Evolutionary conservation across 1,140 invertebrate species (phyloP).

Genomic region (Lucilia sericata): DNA sequence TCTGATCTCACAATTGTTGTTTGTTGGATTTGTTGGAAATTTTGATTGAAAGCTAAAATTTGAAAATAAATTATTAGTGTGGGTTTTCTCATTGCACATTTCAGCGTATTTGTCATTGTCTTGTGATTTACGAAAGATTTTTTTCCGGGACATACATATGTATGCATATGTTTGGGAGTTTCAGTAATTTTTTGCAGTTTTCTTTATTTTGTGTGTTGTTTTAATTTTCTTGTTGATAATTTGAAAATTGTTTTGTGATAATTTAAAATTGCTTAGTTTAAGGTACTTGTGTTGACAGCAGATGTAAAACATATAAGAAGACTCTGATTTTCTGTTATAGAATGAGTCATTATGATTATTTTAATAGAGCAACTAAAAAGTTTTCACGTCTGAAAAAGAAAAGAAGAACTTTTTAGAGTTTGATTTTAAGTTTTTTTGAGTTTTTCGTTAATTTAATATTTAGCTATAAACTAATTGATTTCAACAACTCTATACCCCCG

Average conservation of each 20-base stretch:
- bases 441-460: too few relatives aligned
- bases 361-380: too few relatives aligned
- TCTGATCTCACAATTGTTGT: neutral
- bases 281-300: too few relatives aligned
- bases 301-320: too few relatives aligned
- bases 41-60: conserved; percentile 27
- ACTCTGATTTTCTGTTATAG: too few relatives aligned
- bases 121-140: neutral
- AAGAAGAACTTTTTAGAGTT: too few relatives aligned
- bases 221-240: neutral
- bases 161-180: neutral
- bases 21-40: neutral
- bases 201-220: neutral
- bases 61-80: neutral
- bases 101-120: neutral
- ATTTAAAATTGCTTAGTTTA: too few relatives aligned
- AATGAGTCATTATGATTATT: too few relatives aligned
- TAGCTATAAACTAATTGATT: too few relatives aligned
- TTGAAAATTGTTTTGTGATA: neutral
- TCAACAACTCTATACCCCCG: too few relatives aligned
- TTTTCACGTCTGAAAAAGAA: too few relatives aligned
- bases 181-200: neutral
- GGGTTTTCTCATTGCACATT: neutral
- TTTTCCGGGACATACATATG: conserved; percentile 14
- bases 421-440: too few relatives aligned